Conservation (phyloP, 1,140 invertebrate species). For the Temnothorax nylanderi region DNA sequence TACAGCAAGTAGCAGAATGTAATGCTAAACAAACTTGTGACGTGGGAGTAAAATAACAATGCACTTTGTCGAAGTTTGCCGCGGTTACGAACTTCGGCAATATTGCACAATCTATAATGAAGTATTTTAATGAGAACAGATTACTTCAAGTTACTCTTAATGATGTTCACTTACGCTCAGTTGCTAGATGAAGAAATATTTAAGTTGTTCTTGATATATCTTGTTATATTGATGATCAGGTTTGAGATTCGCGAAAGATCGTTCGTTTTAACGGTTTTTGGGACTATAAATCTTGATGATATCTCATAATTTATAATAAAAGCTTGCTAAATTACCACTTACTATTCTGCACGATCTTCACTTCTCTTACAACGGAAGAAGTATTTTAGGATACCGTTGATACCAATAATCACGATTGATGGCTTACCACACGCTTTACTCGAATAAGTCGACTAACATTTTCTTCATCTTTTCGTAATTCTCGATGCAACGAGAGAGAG, state of each 20-base stretch:
- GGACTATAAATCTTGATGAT: background rate
- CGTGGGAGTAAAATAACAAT: conserved; percentile 44
- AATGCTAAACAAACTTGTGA: too few relatives aligned
- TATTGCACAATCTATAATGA: too few relatives aligned
- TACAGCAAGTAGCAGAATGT: background rate
- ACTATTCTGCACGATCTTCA: background rate
- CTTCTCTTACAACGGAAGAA: background rate
- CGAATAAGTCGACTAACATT: background rate
- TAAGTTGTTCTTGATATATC: background rate
- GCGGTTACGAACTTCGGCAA: conserved; percentile 26
- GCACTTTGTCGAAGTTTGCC: conserved; percentile 35
- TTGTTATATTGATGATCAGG: background rate
- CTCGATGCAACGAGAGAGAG: background rate
- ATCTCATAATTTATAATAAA: background rate
- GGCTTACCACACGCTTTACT: background rate
- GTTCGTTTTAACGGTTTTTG: background rate
- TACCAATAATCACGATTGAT: too few relatives aligned
- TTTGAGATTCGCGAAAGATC: background rate
- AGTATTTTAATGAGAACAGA: background rate
- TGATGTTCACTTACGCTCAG: background rate
- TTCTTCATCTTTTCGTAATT: background rate
- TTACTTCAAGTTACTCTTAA: background rate
- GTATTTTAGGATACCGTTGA: too few relatives aligned
- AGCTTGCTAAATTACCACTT: background rate
- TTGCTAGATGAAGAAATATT: background rate